Conservation (phyloP, 2,888 invertebrate genomes). For the Catocala nupta region DNA sequence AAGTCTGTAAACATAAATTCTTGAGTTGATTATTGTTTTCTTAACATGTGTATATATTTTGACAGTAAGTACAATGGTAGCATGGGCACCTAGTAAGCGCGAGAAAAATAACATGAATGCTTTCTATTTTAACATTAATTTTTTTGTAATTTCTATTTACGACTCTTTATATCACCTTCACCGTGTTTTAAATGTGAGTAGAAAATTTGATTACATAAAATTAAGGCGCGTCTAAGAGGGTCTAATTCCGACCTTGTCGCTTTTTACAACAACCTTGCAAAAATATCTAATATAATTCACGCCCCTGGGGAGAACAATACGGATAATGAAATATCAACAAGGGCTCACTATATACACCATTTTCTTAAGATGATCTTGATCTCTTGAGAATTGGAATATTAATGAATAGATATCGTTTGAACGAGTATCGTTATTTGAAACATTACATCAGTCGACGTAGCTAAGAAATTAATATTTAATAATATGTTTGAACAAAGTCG, state of each 20-base stretch:
- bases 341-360: conserved; percentile 52
- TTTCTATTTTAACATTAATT: background rate
- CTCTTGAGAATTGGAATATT: conserved; percentile 22
- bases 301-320: conserved; percentile 64
- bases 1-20: no score
- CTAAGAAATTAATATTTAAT: conserved; percentile 3
- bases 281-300: conserved; percentile 71
- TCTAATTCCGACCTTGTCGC: conserved; percentile 70
- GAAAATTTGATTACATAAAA: conserved; percentile 75
- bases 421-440: conserved; percentile 1
- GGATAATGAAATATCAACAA: conserved; percentile 77
- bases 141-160: conserved; percentile 28
- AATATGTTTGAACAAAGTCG: conserved; percentile 11
- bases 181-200: conserved; percentile 62
- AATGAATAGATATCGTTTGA: conserved; percentile 5
- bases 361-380: conserved; percentile 34
- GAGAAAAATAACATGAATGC: background rate
- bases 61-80: no score
- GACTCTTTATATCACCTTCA: conserved; percentile 46
- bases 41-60: no score
- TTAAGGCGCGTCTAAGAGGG: conserved; percentile 66
- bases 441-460: background rate
- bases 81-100: background rate
- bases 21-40: no score
- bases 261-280: conserved; percentile 69